Evolutionary conservation across 2,113 vertebrate genomes (phyloP).

Genomic region (Ovis canadensis): DNA sequence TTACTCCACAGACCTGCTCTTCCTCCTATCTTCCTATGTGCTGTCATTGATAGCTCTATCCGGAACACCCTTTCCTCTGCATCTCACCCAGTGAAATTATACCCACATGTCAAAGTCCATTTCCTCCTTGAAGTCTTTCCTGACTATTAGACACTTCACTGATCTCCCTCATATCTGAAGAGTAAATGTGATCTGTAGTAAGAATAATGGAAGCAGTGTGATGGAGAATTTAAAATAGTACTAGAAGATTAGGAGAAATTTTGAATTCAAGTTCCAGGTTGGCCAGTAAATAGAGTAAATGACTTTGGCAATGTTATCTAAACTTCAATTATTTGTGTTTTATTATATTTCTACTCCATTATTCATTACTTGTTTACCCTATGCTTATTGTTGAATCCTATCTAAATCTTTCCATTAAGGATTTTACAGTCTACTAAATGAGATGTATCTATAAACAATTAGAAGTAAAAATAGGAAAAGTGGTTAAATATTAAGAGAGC

Average conservation of each 20-base stretch:
- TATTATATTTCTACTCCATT: constrained; percentile 12
- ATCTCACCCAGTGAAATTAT: neutral
- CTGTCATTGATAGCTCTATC: neutral
- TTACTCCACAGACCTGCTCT: neutral
- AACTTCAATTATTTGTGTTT: constrained; percentile 12
- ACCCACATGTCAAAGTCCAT: neutral
- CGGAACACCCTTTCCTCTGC: neutral
- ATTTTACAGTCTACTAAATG: constrained; percentile 3
- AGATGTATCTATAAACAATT: neutral
- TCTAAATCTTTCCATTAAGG: neutral
- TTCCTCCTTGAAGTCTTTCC: neutral
- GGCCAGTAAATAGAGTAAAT: neutral
- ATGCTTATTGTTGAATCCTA: neutral
- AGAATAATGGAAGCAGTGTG: neutral
- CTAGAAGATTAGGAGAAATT: constrained; percentile 9
- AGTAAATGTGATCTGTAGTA: neutral
- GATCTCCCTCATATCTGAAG: neutral
- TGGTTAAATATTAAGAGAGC: neutral
- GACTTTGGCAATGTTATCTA: constrained; percentile 1
- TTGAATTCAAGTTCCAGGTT: neutral
- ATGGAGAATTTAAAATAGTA: constrained; percentile 29
- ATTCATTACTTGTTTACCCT: neutral
- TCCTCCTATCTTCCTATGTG: neutral
- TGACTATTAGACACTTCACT: neutral
- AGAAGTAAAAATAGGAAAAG: constrained; percentile 8